Evolutionary conservation across 1,140 invertebrate species (phyloP).

Genomic region (Theocolax elegans): DNA sequence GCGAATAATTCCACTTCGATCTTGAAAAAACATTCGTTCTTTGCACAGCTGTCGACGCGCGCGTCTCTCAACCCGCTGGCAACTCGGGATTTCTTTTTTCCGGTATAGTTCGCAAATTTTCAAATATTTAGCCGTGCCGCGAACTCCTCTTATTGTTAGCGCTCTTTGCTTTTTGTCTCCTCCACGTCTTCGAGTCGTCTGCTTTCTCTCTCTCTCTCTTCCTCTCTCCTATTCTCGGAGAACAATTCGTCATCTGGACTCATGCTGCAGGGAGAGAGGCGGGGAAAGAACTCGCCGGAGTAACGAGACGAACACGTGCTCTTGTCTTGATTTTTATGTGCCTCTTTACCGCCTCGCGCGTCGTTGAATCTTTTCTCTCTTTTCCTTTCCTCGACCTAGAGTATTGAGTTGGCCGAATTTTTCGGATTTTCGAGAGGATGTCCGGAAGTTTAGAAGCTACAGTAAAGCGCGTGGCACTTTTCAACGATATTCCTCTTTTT

Average conservation of each 20-base stretch:
- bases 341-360: slow-evolving; percentile 11
- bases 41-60: background rate
- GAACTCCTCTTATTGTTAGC: slow-evolving; percentile 27
- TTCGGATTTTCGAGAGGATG: slow-evolving; percentile 12
- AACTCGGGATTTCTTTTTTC: background rate
- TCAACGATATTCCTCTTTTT: background rate
- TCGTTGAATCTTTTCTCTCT: background rate
- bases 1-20: too few relatives aligned
- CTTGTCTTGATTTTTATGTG: slow-evolving; percentile 37
- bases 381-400: background rate
- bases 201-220: slow-evolving; percentile 30
- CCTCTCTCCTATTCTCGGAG: slow-evolving; percentile 50
- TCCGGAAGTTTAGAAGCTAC: too few relatives aligned
- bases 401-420: slow-evolving; percentile 19
- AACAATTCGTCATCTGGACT: slow-evolving; percentile 62
- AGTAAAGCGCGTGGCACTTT: background rate
- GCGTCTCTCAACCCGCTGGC: background rate
- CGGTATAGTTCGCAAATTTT: slow-evolving; percentile 32
- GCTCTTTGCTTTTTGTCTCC: slow-evolving; percentile 25
- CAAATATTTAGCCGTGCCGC: slow-evolving; percentile 60
- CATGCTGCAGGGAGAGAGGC: slow-evolving; percentile 43
- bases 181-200: slow-evolving; percentile 8
- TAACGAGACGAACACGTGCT: slow-evolving; percentile 41
- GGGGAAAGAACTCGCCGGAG: background rate
- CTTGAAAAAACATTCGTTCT: background rate